Conservation (phyloP, 1,140 invertebrate genomes). For the Drosophila albomicans region DNA sequence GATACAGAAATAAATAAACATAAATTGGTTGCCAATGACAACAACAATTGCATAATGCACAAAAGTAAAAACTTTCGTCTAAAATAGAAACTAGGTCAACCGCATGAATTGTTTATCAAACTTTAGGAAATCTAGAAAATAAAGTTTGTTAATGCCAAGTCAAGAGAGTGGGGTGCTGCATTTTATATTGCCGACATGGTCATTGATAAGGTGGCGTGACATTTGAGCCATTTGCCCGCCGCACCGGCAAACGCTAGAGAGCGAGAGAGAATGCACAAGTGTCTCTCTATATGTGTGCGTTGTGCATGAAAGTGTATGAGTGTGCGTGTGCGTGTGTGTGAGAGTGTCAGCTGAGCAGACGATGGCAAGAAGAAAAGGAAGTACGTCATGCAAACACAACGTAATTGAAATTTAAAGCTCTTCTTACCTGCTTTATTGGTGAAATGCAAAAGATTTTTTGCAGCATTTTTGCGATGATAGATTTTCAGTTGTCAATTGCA, state of each 20-base stretch:
- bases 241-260: constrained; percentile 32
- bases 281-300: constrained; percentile 16
- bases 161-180: not conserved
- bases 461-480: constrained; percentile 39
- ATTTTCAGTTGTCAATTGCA: constrained; percentile 13
- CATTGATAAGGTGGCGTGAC: constrained; percentile 75
- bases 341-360: constrained; percentile 50
- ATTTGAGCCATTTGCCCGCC: constrained; percentile 47
- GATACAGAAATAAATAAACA: constrained; percentile 61
- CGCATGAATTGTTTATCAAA: constrained; percentile 27
- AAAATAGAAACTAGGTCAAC: constrained; percentile 59
- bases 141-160: not conserved
- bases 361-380: not conserved
- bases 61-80: constrained; percentile 7
- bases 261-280: constrained; percentile 25
- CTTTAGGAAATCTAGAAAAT: constrained; percentile 21
- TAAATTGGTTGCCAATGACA: constrained; percentile 50
- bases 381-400: constrained; percentile 25
- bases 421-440: constrained; percentile 44
- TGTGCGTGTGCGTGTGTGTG: constrained; percentile 18
- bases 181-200: constrained; percentile 16
- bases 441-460: constrained; percentile 13
- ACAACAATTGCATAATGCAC: constrained; percentile 72
- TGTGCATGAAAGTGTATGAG: constrained; percentile 20
- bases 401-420: constrained; percentile 19